Evolutionary conservation across 30 jellyfish, hydroid and myxozoan genomes (phyloP), one percentile per base, ranked within the genome.

Genomic region (Chironex yamaguchii): DNA sequence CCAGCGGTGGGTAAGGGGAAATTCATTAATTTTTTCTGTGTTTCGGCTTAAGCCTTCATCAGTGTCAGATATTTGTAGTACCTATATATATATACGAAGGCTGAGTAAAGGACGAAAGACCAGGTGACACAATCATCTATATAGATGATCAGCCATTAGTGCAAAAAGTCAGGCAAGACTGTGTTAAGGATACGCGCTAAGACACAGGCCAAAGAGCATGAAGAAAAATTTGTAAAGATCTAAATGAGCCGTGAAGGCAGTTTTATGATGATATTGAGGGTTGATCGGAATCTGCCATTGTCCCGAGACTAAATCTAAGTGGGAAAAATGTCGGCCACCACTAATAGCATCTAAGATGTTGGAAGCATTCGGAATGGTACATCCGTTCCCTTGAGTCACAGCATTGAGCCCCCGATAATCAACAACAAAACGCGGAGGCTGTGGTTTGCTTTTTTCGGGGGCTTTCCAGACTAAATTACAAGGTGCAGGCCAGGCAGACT

Each of bases 401-500:
- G 80, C 81, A 34, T 79, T 79, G 3, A 79, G 72, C 24, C 32
- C 82, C 21, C 83, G 64, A 79, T 79, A 79, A 33, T 79, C 90
- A 26, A 62, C 90, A 2, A 53, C 82, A 32, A 64, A 54, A 27
- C 87, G 87, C 11, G 87, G 87, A 63, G 87, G 87, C 58, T 74
- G 75, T 3, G 87, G 87, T 13, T 58, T 52, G 3, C 89, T 79
- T 53, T 77, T 58, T 20, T 29, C 65, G 0, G 34, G 81, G 27
- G 81, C 80, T 6, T 52, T 77, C 22, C 89, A 67, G 1, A 77
- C 89, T 69, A 77, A 28, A 77, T 52, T 24, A 32, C 79, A 53
- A 3, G 89, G 90, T 2, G 90, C 81, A 1, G 73, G 62, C 90
- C 90, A 79, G 0, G 83, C 48, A 26, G 90, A 79, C 28, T 79